Evolutionary conservation across 2,113 vertebrate species (phyloP).

Genomic region (Vimba vimba): DNA sequence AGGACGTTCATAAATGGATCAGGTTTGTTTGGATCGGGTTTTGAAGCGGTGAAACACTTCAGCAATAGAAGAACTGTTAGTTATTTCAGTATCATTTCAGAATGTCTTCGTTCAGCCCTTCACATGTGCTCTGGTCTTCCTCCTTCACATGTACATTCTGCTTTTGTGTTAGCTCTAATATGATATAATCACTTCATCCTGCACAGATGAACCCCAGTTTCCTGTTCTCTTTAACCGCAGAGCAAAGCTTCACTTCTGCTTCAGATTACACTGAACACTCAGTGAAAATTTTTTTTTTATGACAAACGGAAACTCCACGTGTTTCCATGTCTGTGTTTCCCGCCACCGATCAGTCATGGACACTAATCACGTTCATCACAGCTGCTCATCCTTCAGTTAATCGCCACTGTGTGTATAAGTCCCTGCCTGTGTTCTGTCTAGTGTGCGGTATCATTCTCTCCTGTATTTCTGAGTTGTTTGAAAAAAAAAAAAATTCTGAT

Average conservation of each 20-base stretch:
- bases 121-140: neutral
- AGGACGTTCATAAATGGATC: no score
- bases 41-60: neutral
- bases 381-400: no score
- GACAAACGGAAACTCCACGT: no score
- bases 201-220: slow-evolving; percentile 47
- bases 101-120: neutral
- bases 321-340: no score
- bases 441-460: no score
- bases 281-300: neutral
- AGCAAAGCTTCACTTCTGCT: slow-evolving; percentile 38
- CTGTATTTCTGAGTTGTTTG: no score
- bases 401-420: no score
- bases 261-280: neutral
- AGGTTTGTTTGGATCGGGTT: no score
- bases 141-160: neutral
- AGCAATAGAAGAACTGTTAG: neutral
- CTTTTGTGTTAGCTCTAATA: neutral
- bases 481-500: no score
- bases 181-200: neutral
- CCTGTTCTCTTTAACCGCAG: slow-evolving; percentile 44
- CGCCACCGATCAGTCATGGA: no score
- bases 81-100: neutral
- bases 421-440: no score
- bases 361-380: no score